Base-by-base conservation (phyloP, 2,797 vertebrate genomes). In the Carcharodon carcharias region DNA sequence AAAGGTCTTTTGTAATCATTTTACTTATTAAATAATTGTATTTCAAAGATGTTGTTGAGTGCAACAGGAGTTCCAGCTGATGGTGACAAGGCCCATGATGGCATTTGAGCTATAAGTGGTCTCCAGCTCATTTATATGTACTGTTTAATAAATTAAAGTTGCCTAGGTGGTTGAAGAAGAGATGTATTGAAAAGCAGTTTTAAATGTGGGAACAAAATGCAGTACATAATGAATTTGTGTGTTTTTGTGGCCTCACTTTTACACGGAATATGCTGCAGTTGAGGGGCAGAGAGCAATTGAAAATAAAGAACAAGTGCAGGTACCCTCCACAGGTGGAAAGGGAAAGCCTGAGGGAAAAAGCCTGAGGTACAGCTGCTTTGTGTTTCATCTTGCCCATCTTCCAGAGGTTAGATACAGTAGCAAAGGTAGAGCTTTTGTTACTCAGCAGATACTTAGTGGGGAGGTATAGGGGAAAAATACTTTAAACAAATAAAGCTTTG, bases 1-100 rank as follows among this genome's bases (percentile, higher is more conserved):
- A 95, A 69, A 95, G 93, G 93, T 26, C 40, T 95, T 69, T 92
- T 92, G 58, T 92, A 56, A 11, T 56, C 50, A 54, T 88, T 56
- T 56, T 18, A 50, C 50, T 35, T 61, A 40, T 50, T 95, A 40
- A 69, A 18, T 69, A 69, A 71, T 50, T 67, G 50, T 88, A 88
- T 95, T 69, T 95, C 93, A 95, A 69, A 45, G n/a, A 45, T 95
- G 40, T 45, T 50, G 65, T 45, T 50, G 65, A 50, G 26, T 45
- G 65, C 11, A 69, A 71, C 2, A 54, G 6, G 61, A 65, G 61
- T 40, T 67, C 58, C 58, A 65, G 61, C n/a, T 91, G 92, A 69
- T 45, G 23, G 40, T 50, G n/a, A 50, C 65, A 23, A 45, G 40
- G 63, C n/a, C 65, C 63, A 21, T 45, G 91, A 50, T 67, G 92